These are phyloP conservation scores for Lycopodina hypogea DNA, from an alignment of 37 sponge, comb jelly and placozoan species.

Conservation along the genomic window DNA sequence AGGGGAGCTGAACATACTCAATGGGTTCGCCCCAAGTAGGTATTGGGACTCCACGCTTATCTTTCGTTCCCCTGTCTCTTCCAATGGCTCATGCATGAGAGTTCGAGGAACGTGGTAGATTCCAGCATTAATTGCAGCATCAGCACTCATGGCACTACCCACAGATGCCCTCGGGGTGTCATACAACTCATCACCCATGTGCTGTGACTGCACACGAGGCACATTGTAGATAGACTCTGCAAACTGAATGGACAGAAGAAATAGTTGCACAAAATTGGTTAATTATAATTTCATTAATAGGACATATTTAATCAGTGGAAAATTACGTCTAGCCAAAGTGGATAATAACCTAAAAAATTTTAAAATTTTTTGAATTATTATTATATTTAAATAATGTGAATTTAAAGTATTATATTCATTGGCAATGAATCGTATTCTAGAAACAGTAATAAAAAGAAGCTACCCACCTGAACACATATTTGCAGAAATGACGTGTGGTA, in stretches of 20 bases:
- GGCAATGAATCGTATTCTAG: no score
- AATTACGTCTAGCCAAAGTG: no score
- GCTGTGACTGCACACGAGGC: constrained; percentile 14
- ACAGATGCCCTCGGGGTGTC: background rate
- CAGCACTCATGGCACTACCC: background rate
- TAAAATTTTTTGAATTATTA: no score
- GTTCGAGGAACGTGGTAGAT: constrained; percentile 47
- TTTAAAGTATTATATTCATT: no score
- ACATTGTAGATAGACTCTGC: constrained; percentile 43
- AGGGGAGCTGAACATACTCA: constrained; percentile 50
- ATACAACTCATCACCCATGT: background rate
- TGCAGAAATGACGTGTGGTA: no score
- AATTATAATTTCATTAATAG: background rate
- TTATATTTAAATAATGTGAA: no score
- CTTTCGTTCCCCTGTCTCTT: no score
- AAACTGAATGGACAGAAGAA: background rate
- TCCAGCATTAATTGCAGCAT: constrained; percentile 32
- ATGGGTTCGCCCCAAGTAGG: constrained; percentile 9
- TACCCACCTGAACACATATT: no score
- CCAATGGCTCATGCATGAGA: background rate
- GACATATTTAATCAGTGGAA: no score
- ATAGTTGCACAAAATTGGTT: no score
- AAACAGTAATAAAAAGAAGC: no score
- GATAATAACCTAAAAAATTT: no score
- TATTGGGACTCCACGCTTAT: background rate